These are phyloP conservation scores for Scolopax mira DNA, from an alignment of 2,113 vertebrate species.

Conservation along the genomic window DNA sequence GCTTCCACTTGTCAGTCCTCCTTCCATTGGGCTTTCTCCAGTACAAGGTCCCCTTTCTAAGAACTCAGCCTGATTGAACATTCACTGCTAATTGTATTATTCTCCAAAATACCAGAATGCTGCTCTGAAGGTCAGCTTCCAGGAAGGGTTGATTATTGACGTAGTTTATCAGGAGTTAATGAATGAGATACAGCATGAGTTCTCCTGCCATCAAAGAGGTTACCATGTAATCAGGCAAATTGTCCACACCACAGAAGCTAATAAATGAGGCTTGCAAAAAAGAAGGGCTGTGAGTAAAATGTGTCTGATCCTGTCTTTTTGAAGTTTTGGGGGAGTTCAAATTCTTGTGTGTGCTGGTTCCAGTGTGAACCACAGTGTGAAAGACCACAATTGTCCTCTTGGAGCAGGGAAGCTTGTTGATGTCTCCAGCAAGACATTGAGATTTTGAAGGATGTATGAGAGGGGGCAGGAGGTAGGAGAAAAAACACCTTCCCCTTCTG, in stretches of 20 bases:
- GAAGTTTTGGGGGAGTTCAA: neutral
- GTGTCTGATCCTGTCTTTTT: neutral
- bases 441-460: neutral
- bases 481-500: neutral
- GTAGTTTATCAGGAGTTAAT: slow-evolving; percentile 45
- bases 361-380: neutral
- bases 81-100: neutral
- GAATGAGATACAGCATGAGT: slow-evolving; percentile 25
- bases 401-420: neutral
- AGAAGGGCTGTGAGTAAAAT: neutral
- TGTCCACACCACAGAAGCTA: slow-evolving; percentile 12
- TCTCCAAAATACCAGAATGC: neutral
- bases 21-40: neutral
- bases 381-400: neutral
- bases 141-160: slow-evolving; percentile 20
- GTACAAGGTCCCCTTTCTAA: neutral
- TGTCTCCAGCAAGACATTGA: neutral
- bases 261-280: neutral
- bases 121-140: slow-evolving; percentile 12
- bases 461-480: neutral
- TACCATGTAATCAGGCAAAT: slow-evolving; percentile 6
- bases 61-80: neutral
- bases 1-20: neutral
- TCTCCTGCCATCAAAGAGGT: slow-evolving; percentile 21
- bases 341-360: neutral